Evolutionary conservation across 2,797 vertebrate species (phyloP), one percentile per base, ranked within the genome.

Genomic region (Gadopsis marmoratus): DNA sequence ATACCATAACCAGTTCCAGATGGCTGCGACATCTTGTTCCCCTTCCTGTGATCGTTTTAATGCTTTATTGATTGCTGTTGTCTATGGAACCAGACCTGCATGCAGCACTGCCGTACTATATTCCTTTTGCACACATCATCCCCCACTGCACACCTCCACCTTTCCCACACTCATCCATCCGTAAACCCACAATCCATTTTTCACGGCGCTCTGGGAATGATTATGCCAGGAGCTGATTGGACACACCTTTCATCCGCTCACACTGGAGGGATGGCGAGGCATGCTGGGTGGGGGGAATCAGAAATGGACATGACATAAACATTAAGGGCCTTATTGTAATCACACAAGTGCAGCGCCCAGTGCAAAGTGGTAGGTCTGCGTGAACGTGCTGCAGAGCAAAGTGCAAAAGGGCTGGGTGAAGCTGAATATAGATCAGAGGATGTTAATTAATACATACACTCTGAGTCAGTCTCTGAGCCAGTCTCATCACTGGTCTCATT

Each of bases 51-150:
- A 92, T 90, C 26, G 73, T 93, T 93, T 92, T 91, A 92, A 94
- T 93, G 92, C 86, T 91, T 92, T 95, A 95, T 95, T 93, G 94
- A 95, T 94, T 91, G 86, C 79, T 10, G 60, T 83, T 87, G 88
- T 93, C 88, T 70, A 55, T 89, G 86, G 89, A 88, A 89, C 75
- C 71, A 79, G 85, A 79, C 82, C 79, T 87, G 81, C 61, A 71
- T 78, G 83, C 79, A 48, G 62, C 63, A 54, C 62, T 64, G 66
- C 69, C 79, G 50, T 4, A 51, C 50, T 51, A 3, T 74, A 81
- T 86, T 91, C 37, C 76, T 87, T 79, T 79, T 73, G 60, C 45
- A 41, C 59, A 78, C 71, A 77, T 51, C 76, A 65, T 74, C 67
- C 51, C 59, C 54, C 50, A 50, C 59, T 65, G 51, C 70, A 55